Evolutionary conservation across 2,113 vertebrate genomes (phyloP).

Genomic region (Microcebus tavaratra): DNA sequence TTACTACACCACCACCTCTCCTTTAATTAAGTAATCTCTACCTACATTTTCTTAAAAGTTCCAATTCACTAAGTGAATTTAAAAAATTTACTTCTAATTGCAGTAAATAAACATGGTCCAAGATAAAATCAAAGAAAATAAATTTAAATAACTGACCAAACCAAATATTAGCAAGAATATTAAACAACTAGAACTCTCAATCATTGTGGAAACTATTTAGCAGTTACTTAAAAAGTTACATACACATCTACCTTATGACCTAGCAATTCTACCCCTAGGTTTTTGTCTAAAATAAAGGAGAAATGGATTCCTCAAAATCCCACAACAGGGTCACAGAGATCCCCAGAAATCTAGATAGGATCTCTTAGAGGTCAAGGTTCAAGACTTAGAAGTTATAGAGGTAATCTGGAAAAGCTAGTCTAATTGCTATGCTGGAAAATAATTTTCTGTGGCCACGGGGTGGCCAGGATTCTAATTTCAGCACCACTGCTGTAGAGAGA

Average conservation of each 20-base stretch:
- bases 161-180: slow-evolving; percentile 9
- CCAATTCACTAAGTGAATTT: background rate
- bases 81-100: slow-evolving; percentile 55
- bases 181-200: background rate
- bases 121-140: slow-evolving; percentile 40
- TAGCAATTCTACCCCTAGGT: background rate
- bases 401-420: background rate
- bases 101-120: background rate
- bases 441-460: background rate
- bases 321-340: background rate
- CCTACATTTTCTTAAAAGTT: background rate
- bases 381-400: background rate
- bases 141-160: background rate
- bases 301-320: background rate
- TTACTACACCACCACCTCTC: background rate
- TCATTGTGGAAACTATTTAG: background rate
- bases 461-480: background rate
- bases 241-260: background rate
- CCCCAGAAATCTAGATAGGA: background rate
- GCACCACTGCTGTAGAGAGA: background rate
- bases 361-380: background rate
- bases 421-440: background rate
- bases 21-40: background rate
- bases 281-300: slow-evolving; percentile 31
- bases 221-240: slow-evolving; percentile 37